Evolutionary conservation across 2,888 invertebrate species (phyloP), one percentile per base, ranked within the genome.

Genomic region (Drosophila atripex): DNA sequence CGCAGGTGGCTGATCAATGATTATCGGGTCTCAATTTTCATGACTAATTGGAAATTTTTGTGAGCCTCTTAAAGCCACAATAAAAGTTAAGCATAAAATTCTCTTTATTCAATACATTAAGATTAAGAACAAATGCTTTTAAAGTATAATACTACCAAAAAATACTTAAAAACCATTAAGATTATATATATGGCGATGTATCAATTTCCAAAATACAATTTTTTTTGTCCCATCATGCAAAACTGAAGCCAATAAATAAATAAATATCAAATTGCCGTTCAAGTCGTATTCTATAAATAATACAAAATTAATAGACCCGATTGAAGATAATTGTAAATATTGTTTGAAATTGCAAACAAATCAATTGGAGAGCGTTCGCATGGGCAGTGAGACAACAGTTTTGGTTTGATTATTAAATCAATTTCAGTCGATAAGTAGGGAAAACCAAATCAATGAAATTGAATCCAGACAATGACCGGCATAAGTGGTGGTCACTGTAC

Each of bases 391-490:
- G 52, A 52, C 52, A 64, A 65, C 63, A 46, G 23, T 46, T 64
- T 52, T 35, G 2, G n/a, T 14, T 1, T 16, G 43, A 63, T 63
- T 12, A 51, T 63, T 35, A 50, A 45, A 50, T 16, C 35, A 63
- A 64, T 63, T 18, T 8, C 50, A 45, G 14, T 50, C 45, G 45
- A 63, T 64, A 45, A 38, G 51, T 51, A 50, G 8, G 49, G 50
- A 8, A 21, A 52, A 46, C 38, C 23, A 65, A 65, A 65, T 65
- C 63, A 52, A 23, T 52, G 63, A 64, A 65, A 65, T 64, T 30
- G n/a, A 38, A 18, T 32, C 2, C 23, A 47, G 60, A 39, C 59
- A 14, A 46, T 60, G 16, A 58, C 9, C 46, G 46, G 1, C 59
- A 47, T 46, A 58, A 58, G 38, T 60, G 59, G 46, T 59, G 47